Evolutionary conservation across 1,140 invertebrate genomes (phyloP), one percentile per base, ranked within the genome.

Genomic region (Drosophila sulfurigaster): DNA sequence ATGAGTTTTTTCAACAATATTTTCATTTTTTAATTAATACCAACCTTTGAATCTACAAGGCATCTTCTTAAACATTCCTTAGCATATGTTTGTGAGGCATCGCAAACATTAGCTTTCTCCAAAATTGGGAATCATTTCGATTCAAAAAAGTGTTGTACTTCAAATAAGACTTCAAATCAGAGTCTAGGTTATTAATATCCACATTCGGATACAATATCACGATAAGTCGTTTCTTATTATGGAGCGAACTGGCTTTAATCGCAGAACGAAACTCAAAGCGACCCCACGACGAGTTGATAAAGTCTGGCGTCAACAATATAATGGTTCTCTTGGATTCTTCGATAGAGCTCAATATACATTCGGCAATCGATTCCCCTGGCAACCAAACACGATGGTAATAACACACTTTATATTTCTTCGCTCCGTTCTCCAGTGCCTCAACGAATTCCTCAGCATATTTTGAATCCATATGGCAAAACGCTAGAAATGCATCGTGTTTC

Each of bases 331-430:
- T 52, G 3, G 60, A 51, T 10, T 64, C 48, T 7, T 41, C 46
- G 10, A 64, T 64, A 1, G 60, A 13, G 8, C 16, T 16, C 15
- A 64, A 11, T 5, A 64, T 64, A 32, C 60, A 51, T 10, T 16
- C 16, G 5, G 60, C 16, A 38, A 64, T 64, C 1, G 32, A 28
- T 28, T 35, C 30, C 0, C 60, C 60, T 11, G 32, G 15, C 11
- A 51, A 20, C 60, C 60, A 64, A 5, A 52, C 48, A 6, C 60
- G 60, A 13, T 64, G 46, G 35, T 64, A 64, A 3, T 13, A 64
- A 16, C 60, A 51, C 4, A 64, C 11, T 20, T 64, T 51, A 38
- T 41, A 51, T 13, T 15, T 20, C 1, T 20, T 30, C 2, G 11
- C n/a, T 11, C 60, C 30, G 0, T 28, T 51, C 32, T 64, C 60